Conservation (phyloP, 2,113 vertebrate species). For the Atrichornis clamosus region DNA sequence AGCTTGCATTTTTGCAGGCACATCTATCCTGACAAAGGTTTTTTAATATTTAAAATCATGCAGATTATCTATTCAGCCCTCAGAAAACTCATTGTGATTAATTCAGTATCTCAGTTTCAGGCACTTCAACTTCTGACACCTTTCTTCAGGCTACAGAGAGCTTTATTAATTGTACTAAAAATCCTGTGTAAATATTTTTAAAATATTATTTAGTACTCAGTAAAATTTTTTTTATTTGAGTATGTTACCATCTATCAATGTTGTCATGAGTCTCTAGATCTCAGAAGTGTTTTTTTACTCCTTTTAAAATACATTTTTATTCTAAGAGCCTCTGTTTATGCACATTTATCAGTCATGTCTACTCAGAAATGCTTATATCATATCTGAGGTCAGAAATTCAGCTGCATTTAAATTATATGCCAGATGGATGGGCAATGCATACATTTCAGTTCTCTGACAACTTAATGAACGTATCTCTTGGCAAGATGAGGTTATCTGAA, state of each 20-base stretch:
- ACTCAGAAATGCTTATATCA: constrained; percentile 50
- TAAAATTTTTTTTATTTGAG: constrained; percentile 4
- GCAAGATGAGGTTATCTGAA: constrained; percentile 31
- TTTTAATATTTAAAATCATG: constrained; percentile 67
- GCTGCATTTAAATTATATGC: constrained; percentile 39
- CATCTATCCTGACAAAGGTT: constrained; percentile 51
- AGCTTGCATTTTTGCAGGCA: constrained; percentile 59
- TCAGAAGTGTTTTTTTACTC: not conserved
- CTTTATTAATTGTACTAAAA: constrained; percentile 45
- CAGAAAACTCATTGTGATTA: constrained; percentile 55
- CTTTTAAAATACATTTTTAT: constrained; percentile 11
- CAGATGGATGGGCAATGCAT: constrained; percentile 34
- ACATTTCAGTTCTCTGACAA: constrained; percentile 45
- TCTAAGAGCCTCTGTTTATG: constrained; percentile 31
- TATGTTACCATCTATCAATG: not conserved
- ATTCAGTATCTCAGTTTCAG: constrained; percentile 41
- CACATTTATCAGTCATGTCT: constrained; percentile 28
- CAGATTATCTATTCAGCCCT: constrained; percentile 61
- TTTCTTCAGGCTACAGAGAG: constrained; percentile 49
- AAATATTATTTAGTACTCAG: constrained; percentile 41
- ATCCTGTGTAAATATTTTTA: constrained; percentile 24
- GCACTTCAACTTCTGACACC: constrained; percentile 42
- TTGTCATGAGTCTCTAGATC: not conserved
- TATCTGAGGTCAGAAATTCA: constrained; percentile 48
- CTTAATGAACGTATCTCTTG: constrained; percentile 45